Base-by-base conservation (phyloP, 2,113 vertebrate genomes). In the Tupaia chinensis region DNA sequence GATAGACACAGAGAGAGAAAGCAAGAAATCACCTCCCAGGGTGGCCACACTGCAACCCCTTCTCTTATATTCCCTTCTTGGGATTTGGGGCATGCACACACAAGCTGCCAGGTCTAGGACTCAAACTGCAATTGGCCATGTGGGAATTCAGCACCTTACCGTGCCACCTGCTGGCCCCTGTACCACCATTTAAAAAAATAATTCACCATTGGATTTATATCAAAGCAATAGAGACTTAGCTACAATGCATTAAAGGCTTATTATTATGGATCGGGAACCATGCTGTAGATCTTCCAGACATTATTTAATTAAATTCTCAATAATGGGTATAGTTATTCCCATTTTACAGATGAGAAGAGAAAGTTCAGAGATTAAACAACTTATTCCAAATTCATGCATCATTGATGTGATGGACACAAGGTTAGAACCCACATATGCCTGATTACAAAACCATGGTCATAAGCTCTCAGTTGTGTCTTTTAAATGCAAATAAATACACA, bases 291-390 rank as follows among this genome's bases (percentile, higher is more conserved):
- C 89, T 91, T 69, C 78, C 3, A 23, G 65, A 65, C 9, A n/a
- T 22, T 44, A 87, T 69, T 89, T 84, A 44, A 60, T 80, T 80
- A 77, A 93, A 83, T 87, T 84, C 54, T 95, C 73, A 91, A 17
- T n/a, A 82, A 77, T 81, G 53, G 25, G 5, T 54, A 61, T 63
- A 74, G 66, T 74, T 72, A 82, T 70, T n/a, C 27, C 17, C 56
- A 73, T 87, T 93, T 89, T 53, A 61, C 56, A 81, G 23, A 54
- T 82, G 34, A 95, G n/a, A 34, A 87, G 81, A 69, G 29, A 81
- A 65, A 80, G 72, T 56, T 82, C 22, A 61, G 7, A 94, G 44
- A 93, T 58, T 66, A 68, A 84, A 72, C 74, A 73, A 27, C 53
- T 65, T 53, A 58, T 13, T 77, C n/a, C 29, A n/a, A 85, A 65